Percentiles rank a stretch among this genome's conserved stretches.
Conservation (phyloP, 2,797 vertebrate species). For the Jordanella pulchra region DNA sequence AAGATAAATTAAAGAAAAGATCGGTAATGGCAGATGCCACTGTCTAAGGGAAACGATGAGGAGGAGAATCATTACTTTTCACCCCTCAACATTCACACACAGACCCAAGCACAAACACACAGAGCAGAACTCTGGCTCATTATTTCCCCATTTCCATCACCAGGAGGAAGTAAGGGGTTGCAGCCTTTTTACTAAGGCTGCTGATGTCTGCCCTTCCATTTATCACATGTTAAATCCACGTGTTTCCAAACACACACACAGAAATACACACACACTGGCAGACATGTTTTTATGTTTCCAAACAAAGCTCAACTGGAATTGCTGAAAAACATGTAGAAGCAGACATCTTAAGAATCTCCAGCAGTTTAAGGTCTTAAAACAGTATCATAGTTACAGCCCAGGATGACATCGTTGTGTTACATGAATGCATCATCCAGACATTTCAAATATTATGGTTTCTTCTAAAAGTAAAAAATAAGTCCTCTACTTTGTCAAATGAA, state of each 20-base stretch:
- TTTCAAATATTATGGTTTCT: neutral
- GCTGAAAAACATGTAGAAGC: slow-evolving; percentile 55
- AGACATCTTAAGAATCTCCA: slow-evolving; percentile 24
- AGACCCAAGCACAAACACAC: slow-evolving; percentile 28
- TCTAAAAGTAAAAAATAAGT: neutral
- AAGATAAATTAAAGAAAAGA: slow-evolving; percentile 73
- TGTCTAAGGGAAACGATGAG: slow-evolving; percentile 70
- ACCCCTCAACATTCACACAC: slow-evolving; percentile 30
- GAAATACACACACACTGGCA: slow-evolving; percentile 27
- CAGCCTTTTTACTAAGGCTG: slow-evolving; percentile 44
- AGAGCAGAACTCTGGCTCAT: slow-evolving; percentile 61
- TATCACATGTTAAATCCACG: slow-evolving; percentile 51
- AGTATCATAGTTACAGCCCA: slow-evolving; percentile 22
- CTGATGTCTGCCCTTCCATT: slow-evolving; percentile 61
- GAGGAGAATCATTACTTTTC: slow-evolving; percentile 75
- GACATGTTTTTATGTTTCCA: slow-evolving; percentile 28
- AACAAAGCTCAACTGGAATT: slow-evolving; percentile 56
- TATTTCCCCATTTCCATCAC: slow-evolving; percentile 73
- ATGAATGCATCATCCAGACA: slow-evolving; percentile 26
- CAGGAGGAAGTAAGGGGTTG: slow-evolving; percentile 54
- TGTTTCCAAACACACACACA: neutral
- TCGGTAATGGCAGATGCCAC: slow-evolving; percentile 69
- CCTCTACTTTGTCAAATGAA: slow-evolving; percentile 22
- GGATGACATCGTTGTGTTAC: slow-evolving; percentile 30
- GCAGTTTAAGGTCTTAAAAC: slow-evolving; percentile 31